Evolutionary conservation across 2,113 vertebrate genomes (phyloP).

Genomic region (Scopus umbretta): DNA sequence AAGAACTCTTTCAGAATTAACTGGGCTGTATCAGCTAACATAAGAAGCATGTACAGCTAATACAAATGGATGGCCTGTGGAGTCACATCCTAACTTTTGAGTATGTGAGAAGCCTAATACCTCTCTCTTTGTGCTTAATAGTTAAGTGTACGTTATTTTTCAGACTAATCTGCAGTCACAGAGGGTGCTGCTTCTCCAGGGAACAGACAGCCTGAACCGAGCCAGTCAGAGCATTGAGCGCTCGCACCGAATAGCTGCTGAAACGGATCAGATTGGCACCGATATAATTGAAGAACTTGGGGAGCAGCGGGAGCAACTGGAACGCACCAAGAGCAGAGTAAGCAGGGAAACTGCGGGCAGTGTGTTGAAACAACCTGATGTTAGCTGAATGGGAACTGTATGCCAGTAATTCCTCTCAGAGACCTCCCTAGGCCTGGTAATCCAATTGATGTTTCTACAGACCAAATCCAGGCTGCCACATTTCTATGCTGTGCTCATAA

Average conservation of each 20-base stretch:
- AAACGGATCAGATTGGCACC: slow-evolving; percentile 89
- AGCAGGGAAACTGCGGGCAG: not conserved
- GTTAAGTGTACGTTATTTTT: not conserved
- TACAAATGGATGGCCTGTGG: not conserved
- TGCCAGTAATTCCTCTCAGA: not conserved
- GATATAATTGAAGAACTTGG: slow-evolving; percentile 96
- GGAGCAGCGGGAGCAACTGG: slow-evolving; percentile 92
- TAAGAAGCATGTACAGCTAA: not conserved
- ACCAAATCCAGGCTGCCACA: not conserved
- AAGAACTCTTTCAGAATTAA: not conserved
- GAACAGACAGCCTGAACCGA: slow-evolving; percentile 85
- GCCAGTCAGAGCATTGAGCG: slow-evolving; percentile 90
- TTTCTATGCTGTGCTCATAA: not conserved
- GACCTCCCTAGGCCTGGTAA: not conserved
- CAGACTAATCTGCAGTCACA: slow-evolving; percentile 87
- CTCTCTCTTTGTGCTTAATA: not conserved
- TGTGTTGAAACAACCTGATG: not conserved
- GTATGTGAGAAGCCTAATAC: not conserved
- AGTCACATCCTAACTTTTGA: not conserved
- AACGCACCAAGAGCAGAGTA: slow-evolving; percentile 87
- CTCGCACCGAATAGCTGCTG: slow-evolving; percentile 86
- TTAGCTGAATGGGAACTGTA: not conserved
- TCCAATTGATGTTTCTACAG: fast-evolving
- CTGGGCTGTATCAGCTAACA: not conserved
- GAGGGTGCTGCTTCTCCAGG: slow-evolving; percentile 88